phyloP scores from a whole-genome alignment of 64 coral and sea anemone species.

The Stylophora pistillata region DNA sequence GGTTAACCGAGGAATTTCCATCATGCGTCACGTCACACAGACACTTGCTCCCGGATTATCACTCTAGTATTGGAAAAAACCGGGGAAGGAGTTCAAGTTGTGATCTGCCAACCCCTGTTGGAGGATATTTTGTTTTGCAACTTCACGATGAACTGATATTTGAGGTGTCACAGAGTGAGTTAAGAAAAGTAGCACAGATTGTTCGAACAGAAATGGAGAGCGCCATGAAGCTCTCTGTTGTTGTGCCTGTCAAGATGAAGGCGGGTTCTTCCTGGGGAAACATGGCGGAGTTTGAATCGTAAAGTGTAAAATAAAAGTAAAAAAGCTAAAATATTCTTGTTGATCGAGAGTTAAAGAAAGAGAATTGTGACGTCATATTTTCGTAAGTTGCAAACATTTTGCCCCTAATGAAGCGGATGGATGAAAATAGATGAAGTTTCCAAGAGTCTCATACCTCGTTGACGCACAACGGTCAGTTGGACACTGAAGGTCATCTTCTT shows the following conservation, averaged over 20 bases:
- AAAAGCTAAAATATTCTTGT: conserved; percentile 4
- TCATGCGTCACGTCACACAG: conserved; percentile 64
- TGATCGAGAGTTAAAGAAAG: neutral
- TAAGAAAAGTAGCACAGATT: conserved; percentile 77
- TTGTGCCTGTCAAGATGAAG: conserved; percentile 91
- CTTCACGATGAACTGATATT: conserved; percentile 96
- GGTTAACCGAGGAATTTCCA: conserved; percentile 55
- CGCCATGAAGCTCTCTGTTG: conserved; percentile 81
- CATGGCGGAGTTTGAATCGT: conserved; percentile 78
- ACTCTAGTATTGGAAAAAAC: conserved; percentile 4
- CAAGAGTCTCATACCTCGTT: too few relatives aligned
- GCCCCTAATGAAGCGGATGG: too few relatives aligned
- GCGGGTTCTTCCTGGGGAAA: conserved; percentile 90
- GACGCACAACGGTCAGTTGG: too few relatives aligned
- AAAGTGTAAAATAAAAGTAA: too few relatives aligned
- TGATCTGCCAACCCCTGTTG: conserved; percentile 7
- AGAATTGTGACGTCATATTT: too few relatives aligned
- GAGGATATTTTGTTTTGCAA: conserved; percentile 88
- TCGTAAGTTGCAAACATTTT: too few relatives aligned
- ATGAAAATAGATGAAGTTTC: too few relatives aligned
- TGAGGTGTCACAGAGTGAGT: conserved; percentile 70
- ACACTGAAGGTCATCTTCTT: too few relatives aligned
- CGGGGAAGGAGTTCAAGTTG: conserved; percentile 27
- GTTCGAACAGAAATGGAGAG: conserved; percentile 88
- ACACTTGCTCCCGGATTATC: neutral